Evolutionary conservation across 2,113 vertebrate genomes (phyloP).

Genomic region (Hyla sarda): DNA sequence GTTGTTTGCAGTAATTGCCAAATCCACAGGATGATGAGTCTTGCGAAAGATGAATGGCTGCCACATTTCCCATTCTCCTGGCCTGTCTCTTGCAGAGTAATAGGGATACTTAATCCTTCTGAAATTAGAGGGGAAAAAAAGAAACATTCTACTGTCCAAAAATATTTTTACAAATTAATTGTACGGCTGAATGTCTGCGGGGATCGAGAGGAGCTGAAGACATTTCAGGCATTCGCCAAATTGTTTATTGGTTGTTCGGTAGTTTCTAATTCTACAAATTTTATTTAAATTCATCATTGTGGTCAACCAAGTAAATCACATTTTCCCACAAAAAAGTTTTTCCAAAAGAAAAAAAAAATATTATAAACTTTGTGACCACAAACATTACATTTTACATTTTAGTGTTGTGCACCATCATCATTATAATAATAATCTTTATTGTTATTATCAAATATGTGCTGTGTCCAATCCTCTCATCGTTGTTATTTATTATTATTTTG

Average conservation of each 20-base stretch:
- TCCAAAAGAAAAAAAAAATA: neutral
- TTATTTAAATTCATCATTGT: neutral
- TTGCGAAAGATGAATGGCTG: slow-evolving; percentile 57
- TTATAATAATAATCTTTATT: too few species aligned
- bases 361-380: neutral
- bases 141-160: neutral
- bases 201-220: neutral
- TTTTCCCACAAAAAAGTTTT: neutral
- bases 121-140: fast-evolving
- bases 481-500: neutral
- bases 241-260: neutral
- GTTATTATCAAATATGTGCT: neutral
- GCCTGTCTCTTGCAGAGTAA: neutral
- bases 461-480: neutral
- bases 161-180: slow-evolving; percentile 36
- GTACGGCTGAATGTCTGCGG: slow-evolving; percentile 7
- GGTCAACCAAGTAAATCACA: neutral
- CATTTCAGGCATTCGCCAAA: neutral
- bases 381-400: too few species aligned
- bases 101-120: neutral
- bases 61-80: slow-evolving; percentile 55
- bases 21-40: slow-evolving; percentile 68
- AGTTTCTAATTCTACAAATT: neutral
- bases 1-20: slow-evolving; percentile 69
- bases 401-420: neutral